Base-by-base conservation (phyloP, 2,113 vertebrate genomes). In the Oryzias javanicus region DNA sequence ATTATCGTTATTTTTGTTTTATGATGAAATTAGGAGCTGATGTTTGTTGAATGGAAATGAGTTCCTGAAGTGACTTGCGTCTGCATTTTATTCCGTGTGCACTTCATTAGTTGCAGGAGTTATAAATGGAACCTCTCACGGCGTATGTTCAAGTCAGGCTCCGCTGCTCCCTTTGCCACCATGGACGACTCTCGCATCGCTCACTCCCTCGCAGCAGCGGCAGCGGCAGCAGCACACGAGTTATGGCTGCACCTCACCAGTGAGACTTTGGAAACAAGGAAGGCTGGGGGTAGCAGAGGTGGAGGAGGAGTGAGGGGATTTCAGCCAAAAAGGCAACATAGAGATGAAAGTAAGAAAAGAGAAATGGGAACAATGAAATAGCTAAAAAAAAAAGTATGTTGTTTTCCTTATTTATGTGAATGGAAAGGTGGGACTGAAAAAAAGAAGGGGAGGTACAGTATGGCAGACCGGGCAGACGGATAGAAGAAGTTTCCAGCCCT, bases 101-200 rank as follows among this genome's bases (percentile, higher is more conserved):
- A 84, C 82, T 82, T 90, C 83, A 88, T 89, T 87, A 84, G 78
- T 63, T 76, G 72, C 64, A 62, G 66, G 56, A 80, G 66, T 85
- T 88, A 85, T 88, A 87, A 86, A 89, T 86, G 80, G 78, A 83
- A 85, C 77, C 82, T 87, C 79, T 87, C 82, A 60, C 76, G 81
- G 79, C 83, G 80, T 88, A 88, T 90, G 87, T 84, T 86, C 78
- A 70, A 78, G 79, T 83, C 74, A 85, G 81, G 88, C 88, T 86
- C 80, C 24, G 69, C 81, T 85, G 83, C 80, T 82, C 80, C 70
- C 72, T 68, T 81, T 70, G 85, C 84, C 88, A 80, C 78, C 58
- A 54, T 14, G 65, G 81, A 84, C 77, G 83, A 85, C 78, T 74
- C 56, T 59, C 61, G 70, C 88, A 90, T 88, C 76, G 60, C 83